Conservation (phyloP, 1,140 invertebrate genomes). For the Drosophila auraria region DNA sequence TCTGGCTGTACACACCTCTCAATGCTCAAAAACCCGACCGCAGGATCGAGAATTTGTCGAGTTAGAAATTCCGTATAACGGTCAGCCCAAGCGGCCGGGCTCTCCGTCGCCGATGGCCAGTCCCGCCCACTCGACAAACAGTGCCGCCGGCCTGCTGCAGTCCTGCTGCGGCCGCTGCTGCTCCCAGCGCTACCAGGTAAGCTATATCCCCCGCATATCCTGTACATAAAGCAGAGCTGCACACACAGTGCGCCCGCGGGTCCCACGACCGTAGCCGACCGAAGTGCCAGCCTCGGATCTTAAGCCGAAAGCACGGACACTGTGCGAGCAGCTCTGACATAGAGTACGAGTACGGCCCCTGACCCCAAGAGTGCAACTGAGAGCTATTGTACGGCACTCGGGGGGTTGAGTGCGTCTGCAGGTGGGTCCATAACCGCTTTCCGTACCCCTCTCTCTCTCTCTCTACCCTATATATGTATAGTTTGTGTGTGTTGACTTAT, state of each 20-base stretch:
- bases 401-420: conserved; percentile 40
- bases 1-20: conserved; percentile 72
- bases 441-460: conserved; percentile 29
- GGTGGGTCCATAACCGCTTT: conserved; percentile 59
- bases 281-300: neutral
- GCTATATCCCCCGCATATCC: conserved; percentile 35
- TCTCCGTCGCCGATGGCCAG: conserved; percentile 94
- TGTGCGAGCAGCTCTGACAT: conserved; percentile 1
- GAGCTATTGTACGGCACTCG: conserved; percentile 10
- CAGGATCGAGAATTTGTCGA: conserved; percentile 99
- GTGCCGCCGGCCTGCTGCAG: conserved; percentile 90
- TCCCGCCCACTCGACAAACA: conserved; percentile 93
- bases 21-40: conserved; percentile 59
- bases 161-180: conserved; percentile 94
- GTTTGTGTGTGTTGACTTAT: conserved; percentile 52
- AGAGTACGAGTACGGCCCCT: conserved; percentile 11
- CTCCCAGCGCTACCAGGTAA: conserved; percentile 95
- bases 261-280: neutral
- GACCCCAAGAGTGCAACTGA: conserved; percentile 11
- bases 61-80: conserved; percentile 97
- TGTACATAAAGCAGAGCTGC: conserved; percentile 9
- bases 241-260: conserved; percentile 2
- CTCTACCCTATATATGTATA: conserved; percentile 14
- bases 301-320: neutral
- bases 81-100: conserved; percentile 94